A percentile compares a stretch with the other conserved stretches of the same genome.
These are phyloP conservation scores for Miniopterus natalensis DNA, from an alignment of 2,113 vertebrate species.

Conservation along the genomic window DNA sequence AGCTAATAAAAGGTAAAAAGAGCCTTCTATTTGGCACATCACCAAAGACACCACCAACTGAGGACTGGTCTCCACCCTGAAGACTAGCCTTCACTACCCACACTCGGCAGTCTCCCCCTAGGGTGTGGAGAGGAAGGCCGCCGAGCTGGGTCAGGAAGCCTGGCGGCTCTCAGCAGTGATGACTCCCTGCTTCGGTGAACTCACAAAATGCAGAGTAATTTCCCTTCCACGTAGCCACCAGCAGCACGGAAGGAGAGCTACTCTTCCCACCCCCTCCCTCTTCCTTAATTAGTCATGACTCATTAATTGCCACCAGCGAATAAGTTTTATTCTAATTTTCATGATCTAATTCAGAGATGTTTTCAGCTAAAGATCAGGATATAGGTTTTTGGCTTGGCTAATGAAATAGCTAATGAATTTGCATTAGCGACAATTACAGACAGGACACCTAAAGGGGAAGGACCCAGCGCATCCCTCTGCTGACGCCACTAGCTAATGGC, in stretches of 20 bases:
- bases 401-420: slow-evolving; percentile 81
- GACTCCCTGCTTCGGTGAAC: not conserved
- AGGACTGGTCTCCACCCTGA: not conserved
- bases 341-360: slow-evolving; percentile 81
- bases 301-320: slow-evolving; percentile 82
- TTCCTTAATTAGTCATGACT: slow-evolving; percentile 77
- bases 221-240: not conserved
- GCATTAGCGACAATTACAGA: slow-evolving; percentile 74
- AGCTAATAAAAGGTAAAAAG: not conserved
- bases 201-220: slow-evolving; percentile 37
- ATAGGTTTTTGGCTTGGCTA: slow-evolving; percentile 76
- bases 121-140: too few species aligned
- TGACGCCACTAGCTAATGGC: slow-evolving; percentile 11
- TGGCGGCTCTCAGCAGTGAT: not conserved
- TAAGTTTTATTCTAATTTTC: slow-evolving; percentile 84
- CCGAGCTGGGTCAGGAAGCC: not conserved
- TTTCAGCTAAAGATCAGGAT: slow-evolving; percentile 74
- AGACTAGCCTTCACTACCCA: too few species aligned
- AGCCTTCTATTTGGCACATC: not conserved
- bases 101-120: not conserved
- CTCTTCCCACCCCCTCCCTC: not conserved
- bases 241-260: not conserved
- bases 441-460: slow-evolving; percentile 61
- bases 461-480: not conserved
- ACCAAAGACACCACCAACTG: not conserved